These are phyloP conservation scores for Drosophila navojoa DNA, from an alignment of 1,140 invertebrate genomes.

Conservation along the genomic window DNA sequence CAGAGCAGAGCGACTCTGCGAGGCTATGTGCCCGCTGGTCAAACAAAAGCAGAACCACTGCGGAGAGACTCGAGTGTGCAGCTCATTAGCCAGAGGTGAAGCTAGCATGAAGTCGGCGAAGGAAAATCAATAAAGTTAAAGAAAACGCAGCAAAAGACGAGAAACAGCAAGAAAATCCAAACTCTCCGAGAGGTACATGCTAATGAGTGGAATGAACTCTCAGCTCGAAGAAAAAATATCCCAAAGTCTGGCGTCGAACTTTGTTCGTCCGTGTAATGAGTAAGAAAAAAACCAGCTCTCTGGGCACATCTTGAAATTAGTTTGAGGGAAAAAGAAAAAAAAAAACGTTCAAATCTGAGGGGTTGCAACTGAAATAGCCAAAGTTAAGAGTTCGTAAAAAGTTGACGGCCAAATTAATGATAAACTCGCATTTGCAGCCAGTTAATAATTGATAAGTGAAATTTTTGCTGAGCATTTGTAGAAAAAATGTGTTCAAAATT, in stretches of 20 bases:
- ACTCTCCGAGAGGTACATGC: conserved; percentile 49
- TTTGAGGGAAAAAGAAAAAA: conserved; percentile 23
- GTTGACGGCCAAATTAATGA: conserved; percentile 11
- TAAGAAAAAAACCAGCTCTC: conserved; percentile 30
- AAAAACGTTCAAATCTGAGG: conserved; percentile 24
- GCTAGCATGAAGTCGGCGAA: conserved; percentile 44
- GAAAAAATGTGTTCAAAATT: neutral
- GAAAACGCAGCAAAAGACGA: conserved; percentile 36
- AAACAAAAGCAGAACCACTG: conserved; percentile 23
- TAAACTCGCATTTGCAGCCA: conserved; percentile 12
- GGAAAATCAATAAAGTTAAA: conserved; percentile 81
- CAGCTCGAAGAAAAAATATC: conserved; percentile 24
- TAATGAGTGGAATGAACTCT: conserved; percentile 78
- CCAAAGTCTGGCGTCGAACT: conserved; percentile 29
- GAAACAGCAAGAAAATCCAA: neutral
- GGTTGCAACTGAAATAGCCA: conserved; percentile 33
- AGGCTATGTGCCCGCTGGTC: conserved; percentile 23
- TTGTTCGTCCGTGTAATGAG: conserved; percentile 37
- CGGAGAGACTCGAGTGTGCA: conserved; percentile 56
- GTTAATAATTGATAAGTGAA: conserved; percentile 21
- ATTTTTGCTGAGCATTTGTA: neutral
- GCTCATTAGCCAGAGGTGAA: conserved; percentile 61
- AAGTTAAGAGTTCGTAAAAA: conserved; percentile 15
- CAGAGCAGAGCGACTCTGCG: conserved; percentile 56
- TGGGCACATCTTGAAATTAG: conserved; percentile 46